Evolutionary conservation across 2,113 vertebrate species (phyloP), one percentile per base, ranked within the genome.

Genomic region (Carassius gibelio): DNA sequence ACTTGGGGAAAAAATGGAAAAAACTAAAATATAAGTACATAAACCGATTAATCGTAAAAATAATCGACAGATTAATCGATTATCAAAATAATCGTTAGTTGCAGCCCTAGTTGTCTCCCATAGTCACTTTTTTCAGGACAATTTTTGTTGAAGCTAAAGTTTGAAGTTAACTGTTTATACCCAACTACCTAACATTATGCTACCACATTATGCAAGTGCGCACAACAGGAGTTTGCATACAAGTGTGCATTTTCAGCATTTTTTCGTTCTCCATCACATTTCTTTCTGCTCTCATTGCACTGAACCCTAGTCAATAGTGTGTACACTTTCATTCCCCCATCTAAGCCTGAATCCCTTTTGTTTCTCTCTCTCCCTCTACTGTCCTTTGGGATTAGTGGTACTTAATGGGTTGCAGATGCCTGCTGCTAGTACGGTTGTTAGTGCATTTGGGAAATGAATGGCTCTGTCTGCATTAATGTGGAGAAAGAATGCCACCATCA

Each of bases 391-490:
- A 78, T 85, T 84, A 74, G 66, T n/a, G 17, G 75, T 81, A 84
- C 80, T 76, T 87, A 87, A 88, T 86, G 76, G 83, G 21, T 80
- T 84, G 68, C 87, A 86, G 80, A 84, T 86, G 85, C 66, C 17
- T 17, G 68, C 68, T 55, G 64, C 75, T 78, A 52, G 42, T 76
- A 55, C 21, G 52, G 36, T 72, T 72, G 66, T 83, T 83, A 84
- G 55, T 48, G 72, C 76, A 62, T 74, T 75, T 72, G 38, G 79
- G 59, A 82, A 86, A 55, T 30, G 30, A 82, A 66, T 23, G 26
- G 36, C 30, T 55, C 74, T 72, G 81, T 62, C 75, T 81, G 82
- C 82, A 66, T 87, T 88, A 79, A 82, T 68, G 88, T 66, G n/a
- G 69, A n/a, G 55, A 86, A 55, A 66, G 52, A 66, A 48, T 50